These are phyloP conservation scores for Caerostris darwini DNA, from an alignment of 1,140 invertebrate species.

Conservation along the genomic window DNA sequence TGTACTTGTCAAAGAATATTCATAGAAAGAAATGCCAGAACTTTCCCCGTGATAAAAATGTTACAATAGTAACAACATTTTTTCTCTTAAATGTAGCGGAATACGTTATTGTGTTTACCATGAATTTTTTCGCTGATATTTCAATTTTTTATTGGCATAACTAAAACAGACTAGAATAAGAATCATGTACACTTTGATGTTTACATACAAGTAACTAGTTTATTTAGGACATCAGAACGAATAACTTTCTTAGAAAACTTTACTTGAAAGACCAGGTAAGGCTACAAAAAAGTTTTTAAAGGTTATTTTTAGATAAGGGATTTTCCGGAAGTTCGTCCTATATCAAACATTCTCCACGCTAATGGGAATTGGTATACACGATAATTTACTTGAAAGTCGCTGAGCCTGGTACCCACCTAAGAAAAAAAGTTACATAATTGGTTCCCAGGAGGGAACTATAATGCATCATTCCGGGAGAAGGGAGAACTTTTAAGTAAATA, in stretches of 20 bases:
- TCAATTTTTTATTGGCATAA: too few species aligned
- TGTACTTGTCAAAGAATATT: too few species aligned
- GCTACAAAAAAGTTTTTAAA: not conserved
- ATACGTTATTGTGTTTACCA: too few species aligned
- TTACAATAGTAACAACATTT: too few species aligned
- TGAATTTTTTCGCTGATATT: too few species aligned
- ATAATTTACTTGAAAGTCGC: constrained; percentile 33
- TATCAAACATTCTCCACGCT: constrained; percentile 15
- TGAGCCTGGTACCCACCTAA: not conserved
- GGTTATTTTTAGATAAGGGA: not conserved
- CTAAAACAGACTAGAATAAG: not conserved
- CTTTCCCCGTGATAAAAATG: too few species aligned
- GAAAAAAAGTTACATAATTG: constrained; percentile 26
- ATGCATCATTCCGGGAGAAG: constrained; percentile 2
- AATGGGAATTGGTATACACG: constrained; percentile 27
- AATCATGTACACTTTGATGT: not conserved
- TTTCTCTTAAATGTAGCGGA: too few species aligned
- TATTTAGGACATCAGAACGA: not conserved
- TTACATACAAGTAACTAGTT: not conserved
- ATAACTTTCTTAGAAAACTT: not conserved
- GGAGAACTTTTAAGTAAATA: constrained; percentile 24
- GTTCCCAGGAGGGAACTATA: not conserved
- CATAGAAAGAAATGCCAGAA: too few species aligned
- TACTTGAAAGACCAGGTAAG: not conserved
- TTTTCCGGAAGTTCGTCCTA: constrained; percentile 15